Percentiles rank a stretch among this genome's conserved stretches.
These are phyloP conservation scores for Esox niger DNA, from an alignment of 2,113 vertebrate species.

Conservation along the genomic window DNA sequence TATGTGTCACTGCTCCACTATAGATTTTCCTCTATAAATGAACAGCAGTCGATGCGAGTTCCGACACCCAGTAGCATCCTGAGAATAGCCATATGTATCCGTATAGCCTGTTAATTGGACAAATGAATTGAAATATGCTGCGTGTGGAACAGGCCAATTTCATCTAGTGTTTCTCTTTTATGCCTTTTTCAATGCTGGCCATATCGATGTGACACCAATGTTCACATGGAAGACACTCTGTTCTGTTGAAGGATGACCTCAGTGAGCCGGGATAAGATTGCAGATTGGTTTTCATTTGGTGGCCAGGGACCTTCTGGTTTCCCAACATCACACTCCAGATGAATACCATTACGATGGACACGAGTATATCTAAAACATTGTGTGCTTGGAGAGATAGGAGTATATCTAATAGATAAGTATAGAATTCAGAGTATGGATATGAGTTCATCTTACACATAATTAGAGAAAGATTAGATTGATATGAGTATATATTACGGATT, in stretches of 20 bases:
- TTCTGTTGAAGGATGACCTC: conserved; percentile 57
- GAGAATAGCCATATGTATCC: conserved; percentile 44
- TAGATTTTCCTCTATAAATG: conserved; percentile 74
- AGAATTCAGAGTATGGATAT: too few relatives aligned
- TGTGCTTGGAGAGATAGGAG: too few relatives aligned
- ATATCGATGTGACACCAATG: conserved; percentile 62
- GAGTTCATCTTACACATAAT: conserved; percentile 12
- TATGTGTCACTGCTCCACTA: conserved; percentile 62
- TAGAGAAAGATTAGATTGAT: too few relatives aligned
- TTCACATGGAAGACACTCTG: conserved; percentile 55
- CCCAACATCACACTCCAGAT: conserved; percentile 42
- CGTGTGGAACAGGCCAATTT: conserved; percentile 40
- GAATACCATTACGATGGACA: conserved; percentile 18
- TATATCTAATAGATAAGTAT: too few relatives aligned
- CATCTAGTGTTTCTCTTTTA: conserved; percentile 69
- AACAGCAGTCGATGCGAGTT: conserved; percentile 65
- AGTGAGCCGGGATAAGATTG: conserved; percentile 53
- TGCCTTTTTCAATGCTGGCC: conserved; percentile 57
- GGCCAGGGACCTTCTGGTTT: conserved; percentile 39
- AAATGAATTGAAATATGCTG: conserved; percentile 64
- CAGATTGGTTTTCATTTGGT: conserved; percentile 44
- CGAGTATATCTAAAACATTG: conserved; percentile 17
- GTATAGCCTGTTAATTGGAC: conserved; percentile 61
- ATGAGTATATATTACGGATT: too few relatives aligned
- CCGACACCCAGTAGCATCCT: conserved; percentile 20